phyloP scores from a whole-genome alignment of 2,113 vertebrate genomes.

The Pleuronectes platessa region DNA sequence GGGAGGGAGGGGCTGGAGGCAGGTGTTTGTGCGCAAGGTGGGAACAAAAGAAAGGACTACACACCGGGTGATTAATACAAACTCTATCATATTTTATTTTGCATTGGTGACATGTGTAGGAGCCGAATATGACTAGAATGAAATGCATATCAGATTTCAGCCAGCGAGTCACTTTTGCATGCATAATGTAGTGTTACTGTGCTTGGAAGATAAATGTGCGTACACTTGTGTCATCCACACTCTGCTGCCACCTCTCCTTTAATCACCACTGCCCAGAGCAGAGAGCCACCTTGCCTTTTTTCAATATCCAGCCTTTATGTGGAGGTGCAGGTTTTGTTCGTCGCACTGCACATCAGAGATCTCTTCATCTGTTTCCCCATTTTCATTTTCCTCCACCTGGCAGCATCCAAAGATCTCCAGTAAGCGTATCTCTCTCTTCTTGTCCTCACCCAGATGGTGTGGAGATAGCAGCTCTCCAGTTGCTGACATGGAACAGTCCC shows the following conservation, averaged over 20 bases:
- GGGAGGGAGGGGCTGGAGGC: constrained; percentile 41
- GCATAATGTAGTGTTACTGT: constrained; percentile 48
- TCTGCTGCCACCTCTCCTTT: constrained; percentile 21
- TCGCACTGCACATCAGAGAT: constrained; percentile 22
- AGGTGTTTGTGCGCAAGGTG: constrained; percentile 38
- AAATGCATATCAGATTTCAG: constrained; percentile 49
- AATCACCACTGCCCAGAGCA: constrained; percentile 34
- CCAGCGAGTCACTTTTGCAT: constrained; percentile 33
- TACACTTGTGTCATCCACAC: constrained; percentile 19
- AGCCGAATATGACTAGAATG: constrained; percentile 38
- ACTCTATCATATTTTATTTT: constrained; percentile 31
- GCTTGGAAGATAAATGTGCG: constrained; percentile 25
- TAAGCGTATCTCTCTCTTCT: constrained; percentile 37
- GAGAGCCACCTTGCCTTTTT: constrained; percentile 37
- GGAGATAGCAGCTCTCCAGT: constrained; percentile 57
- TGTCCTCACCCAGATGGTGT: constrained; percentile 57
- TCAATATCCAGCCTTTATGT: constrained; percentile 20
- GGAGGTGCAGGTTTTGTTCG: constrained; percentile 18
- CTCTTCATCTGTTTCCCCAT: background rate
- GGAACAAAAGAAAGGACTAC: constrained; percentile 48
- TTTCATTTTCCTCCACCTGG: background rate
- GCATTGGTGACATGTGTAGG: constrained; percentile 30
- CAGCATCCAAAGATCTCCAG: constrained; percentile 37
- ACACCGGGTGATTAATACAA: constrained; percentile 35
- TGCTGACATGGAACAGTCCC: constrained; percentile 47